phyloP scores from a whole-genome alignment of 2,797 vertebrate species.

The Macrochelys suwanniensis region DNA sequence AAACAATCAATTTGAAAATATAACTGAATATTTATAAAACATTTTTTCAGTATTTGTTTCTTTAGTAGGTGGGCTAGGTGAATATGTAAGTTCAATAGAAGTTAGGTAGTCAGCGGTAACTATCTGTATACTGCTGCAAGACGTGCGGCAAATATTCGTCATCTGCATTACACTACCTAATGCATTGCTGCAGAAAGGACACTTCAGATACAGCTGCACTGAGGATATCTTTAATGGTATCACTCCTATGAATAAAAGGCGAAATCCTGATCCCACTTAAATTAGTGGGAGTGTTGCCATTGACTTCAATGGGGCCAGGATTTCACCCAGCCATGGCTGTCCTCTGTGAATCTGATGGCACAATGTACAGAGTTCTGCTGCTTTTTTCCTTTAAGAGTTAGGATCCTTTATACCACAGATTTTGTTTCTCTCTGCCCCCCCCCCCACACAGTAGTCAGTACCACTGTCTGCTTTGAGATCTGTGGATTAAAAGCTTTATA shows the following conservation, averaged over 20 bases:
- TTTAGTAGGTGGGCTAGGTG: background rate
- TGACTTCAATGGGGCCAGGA: constrained; percentile 3
- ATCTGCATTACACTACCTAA: background rate
- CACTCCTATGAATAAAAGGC: background rate
- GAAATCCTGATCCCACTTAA: constrained; percentile 19
- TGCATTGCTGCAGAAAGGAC: background rate
- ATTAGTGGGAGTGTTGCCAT: background rate
- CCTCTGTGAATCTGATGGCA: background rate
- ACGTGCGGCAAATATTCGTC: constrained; percentile 8
- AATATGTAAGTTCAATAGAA: constrained; percentile 30
- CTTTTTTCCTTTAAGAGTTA: constrained; percentile 35
- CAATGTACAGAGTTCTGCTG: background rate
- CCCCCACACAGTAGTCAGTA: constrained; percentile 4
- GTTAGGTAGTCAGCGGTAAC: background rate
- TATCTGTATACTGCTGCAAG: constrained; percentile 5
- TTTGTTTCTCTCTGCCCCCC: background rate
- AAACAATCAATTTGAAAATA: constrained; percentile 12
- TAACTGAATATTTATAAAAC: background rate
- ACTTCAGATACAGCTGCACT: background rate
- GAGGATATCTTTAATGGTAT: background rate
- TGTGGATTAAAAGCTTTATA: constrained; percentile 71
- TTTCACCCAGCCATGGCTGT: constrained; percentile 13
- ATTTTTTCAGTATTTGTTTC: constrained; percentile 25
- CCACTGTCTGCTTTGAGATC: constrained; percentile 54
- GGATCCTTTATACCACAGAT: constrained; percentile 28